A percentile compares a stretch with the other conserved stretches of the same genome.
These are phyloP conservation scores for Nyctibius bracteatus DNA, from an alignment of 2,113 vertebrate species.

Conservation along the genomic window DNA sequence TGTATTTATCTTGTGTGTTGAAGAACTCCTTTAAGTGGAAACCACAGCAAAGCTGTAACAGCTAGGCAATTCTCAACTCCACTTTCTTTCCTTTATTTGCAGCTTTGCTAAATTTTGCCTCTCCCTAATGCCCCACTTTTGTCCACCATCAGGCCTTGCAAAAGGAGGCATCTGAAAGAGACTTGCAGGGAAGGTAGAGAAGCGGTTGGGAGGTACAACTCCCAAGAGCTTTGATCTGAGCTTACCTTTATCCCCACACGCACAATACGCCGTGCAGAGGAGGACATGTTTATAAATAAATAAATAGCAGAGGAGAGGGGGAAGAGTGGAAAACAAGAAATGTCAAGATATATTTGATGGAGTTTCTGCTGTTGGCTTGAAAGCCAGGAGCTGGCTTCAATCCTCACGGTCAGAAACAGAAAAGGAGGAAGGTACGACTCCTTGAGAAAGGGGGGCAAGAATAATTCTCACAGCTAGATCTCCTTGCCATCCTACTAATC, in stretches of 20 bases:
- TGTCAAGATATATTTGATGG: background rate
- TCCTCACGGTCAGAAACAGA: background rate
- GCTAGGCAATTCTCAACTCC: background rate
- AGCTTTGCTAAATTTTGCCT: background rate
- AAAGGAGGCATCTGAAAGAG: slow-evolving; percentile 1
- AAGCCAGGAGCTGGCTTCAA: slow-evolving; percentile 39
- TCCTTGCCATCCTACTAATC: background rate
- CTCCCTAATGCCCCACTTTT: background rate
- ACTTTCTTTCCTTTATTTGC: background rate
- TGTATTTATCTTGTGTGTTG: background rate
- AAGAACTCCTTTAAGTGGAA: background rate
- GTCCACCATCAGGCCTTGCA: background rate
- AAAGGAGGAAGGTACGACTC: background rate
- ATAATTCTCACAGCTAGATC: background rate
- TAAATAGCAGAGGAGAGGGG: slow-evolving; percentile 22
- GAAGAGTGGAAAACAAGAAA: background rate
- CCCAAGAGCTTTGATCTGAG: slow-evolving; percentile 40
- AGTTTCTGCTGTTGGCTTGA: slow-evolving; percentile 14
- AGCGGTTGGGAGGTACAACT: background rate
- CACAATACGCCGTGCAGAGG: slow-evolving; percentile 42
- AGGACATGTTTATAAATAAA: slow-evolving; percentile 49
- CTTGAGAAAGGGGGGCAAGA: background rate
- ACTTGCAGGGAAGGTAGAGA: background rate
- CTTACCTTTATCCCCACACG: slow-evolving; percentile 21
- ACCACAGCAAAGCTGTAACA: background rate